phyloP scores from a whole-genome alignment of 2,113 vertebrate genomes.

The Calypte anna region DNA sequence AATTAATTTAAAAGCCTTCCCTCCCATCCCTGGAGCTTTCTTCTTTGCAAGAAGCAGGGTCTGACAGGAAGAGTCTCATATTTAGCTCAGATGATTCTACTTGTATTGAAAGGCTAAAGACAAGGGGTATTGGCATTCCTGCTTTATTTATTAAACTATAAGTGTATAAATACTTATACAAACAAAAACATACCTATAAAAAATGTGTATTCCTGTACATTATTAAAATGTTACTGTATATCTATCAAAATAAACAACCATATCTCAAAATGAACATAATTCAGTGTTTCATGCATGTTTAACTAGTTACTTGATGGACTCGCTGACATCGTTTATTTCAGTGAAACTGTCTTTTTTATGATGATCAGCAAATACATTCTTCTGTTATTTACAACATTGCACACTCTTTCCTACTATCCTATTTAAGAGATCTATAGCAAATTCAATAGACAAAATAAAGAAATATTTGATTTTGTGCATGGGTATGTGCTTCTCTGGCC shows the following conservation, averaged over 20 bases:
- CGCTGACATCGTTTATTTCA: not conserved
- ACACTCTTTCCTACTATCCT: not conserved
- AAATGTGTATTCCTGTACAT: not conserved
- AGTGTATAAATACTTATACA: not conserved
- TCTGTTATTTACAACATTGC: not conserved
- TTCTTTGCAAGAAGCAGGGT: conserved; percentile 42
- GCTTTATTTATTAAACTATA: not conserved
- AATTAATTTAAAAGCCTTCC: conserved; percentile 13
- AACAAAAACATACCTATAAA: not conserved
- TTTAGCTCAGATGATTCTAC: not conserved
- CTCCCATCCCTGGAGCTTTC: not conserved
- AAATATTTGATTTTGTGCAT: not conserved
- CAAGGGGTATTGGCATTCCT: rapidly evolving
- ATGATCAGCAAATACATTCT: not conserved
- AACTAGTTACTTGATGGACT: not conserved
- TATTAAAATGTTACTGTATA: not conserved
- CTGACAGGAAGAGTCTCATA: not conserved
- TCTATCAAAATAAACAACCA: not conserved
- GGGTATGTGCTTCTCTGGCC: not conserved
- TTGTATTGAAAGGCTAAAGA: not conserved
- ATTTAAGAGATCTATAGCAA: not conserved
- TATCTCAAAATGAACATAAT: not conserved
- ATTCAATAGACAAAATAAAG: not conserved
- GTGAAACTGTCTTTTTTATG: not conserved
- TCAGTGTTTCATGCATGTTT: not conserved